A percentile compares a stretch with the other conserved stretches of the same genome.
Evolutionary conservation across 2,888 invertebrate species (phyloP).

Genomic region (Eustalomyia histrio): DNA sequence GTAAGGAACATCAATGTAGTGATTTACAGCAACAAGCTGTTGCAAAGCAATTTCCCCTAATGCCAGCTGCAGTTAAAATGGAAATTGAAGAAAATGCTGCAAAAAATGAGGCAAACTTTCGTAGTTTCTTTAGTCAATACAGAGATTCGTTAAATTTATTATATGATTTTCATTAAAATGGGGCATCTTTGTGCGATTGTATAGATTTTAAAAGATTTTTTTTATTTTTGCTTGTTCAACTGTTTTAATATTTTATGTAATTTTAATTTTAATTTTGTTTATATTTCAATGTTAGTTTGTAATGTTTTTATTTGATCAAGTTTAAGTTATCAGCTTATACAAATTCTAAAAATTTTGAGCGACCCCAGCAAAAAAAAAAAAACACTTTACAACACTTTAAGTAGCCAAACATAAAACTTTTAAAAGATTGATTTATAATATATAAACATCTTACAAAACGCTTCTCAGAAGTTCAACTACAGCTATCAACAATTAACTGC

Average conservation of each 20-base stretch:
- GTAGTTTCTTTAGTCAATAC: conserved; percentile 71
- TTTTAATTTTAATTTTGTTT: neutral
- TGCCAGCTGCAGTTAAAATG: conserved; percentile 65
- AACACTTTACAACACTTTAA: too few species aligned
- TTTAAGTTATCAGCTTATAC: too few species aligned
- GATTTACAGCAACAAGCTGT: neutral
- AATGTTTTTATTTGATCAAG: too few species aligned
- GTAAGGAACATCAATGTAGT: neutral
- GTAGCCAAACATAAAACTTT: too few species aligned
- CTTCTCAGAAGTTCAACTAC: too few species aligned
- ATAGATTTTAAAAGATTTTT: neutral
- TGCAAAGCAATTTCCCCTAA: conserved; percentile 49
- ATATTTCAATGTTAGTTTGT: neutral
- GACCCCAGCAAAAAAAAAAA: too few species aligned
- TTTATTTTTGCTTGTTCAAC: too few species aligned
- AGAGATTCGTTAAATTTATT: conserved; percentile 69
- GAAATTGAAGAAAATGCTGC: conserved; percentile 66
- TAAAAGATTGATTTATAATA: too few species aligned
- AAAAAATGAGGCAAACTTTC: conserved; percentile 70
- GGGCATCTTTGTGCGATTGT: neutral
- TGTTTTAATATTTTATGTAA: neutral
- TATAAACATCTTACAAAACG: too few species aligned
- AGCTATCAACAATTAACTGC: too few species aligned
- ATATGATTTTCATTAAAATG: conserved; percentile 69
- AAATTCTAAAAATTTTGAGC: too few species aligned